phyloP scores from a whole-genome alignment of 2,113 vertebrate species.

The Forbesichthys agassizii region DNA sequence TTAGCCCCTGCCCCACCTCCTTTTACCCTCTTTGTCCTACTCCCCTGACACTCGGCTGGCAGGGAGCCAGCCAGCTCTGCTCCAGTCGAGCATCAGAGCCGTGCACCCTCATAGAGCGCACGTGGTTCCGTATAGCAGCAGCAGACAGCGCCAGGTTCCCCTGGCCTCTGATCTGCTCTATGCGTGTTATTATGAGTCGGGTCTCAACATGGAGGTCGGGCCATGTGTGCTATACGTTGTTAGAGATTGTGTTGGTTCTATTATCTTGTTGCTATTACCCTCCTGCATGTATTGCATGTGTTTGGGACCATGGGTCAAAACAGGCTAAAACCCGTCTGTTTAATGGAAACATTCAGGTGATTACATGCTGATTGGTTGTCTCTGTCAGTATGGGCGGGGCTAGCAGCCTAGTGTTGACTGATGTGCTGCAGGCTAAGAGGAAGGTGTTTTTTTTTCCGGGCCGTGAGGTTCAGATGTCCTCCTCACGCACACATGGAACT shows the following conservation, averaged over 20 bases:
- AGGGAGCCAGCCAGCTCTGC: slow-evolving; percentile 58
- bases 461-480: slow-evolving; percentile 51
- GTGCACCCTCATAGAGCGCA: slow-evolving; percentile 53
- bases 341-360: slow-evolving; percentile 51
- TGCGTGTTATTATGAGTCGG: not conserved
- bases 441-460: slow-evolving; percentile 44
- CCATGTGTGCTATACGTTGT: no score
- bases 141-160: slow-evolving; percentile 38
- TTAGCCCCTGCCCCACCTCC: slow-evolving; percentile 52
- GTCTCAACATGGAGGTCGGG: no score
- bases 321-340: no score
- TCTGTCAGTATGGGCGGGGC: slow-evolving; percentile 53
- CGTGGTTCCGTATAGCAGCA: slow-evolving; percentile 45
- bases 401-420: slow-evolving; percentile 44
- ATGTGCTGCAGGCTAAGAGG: slow-evolving; percentile 53
- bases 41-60: slow-evolving; percentile 60
- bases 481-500: slow-evolving; percentile 50
- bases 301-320: not conserved
- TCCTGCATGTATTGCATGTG: not conserved
- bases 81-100: slow-evolving; percentile 58
- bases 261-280: not conserved
- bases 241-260: no score
- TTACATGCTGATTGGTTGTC: slow-evolving; percentile 65
- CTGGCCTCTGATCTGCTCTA: slow-evolving; percentile 14
- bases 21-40: slow-evolving; percentile 45